phyloP scores from a whole-genome alignment of 1,140 invertebrate genomes.

The Cydia splendana region DNA sequence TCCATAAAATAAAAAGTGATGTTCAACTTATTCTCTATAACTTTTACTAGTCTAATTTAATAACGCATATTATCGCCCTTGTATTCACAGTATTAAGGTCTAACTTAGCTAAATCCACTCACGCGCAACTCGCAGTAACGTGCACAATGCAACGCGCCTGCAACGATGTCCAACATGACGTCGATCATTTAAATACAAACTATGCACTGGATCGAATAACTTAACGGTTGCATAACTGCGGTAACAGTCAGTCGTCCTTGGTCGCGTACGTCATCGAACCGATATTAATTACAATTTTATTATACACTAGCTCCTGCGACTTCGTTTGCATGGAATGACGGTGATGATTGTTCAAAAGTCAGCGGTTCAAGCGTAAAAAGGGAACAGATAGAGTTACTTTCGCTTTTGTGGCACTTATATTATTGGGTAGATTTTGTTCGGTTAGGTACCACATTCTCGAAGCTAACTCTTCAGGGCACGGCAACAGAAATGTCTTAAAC shows the following conservation, averaged over 20 bases:
- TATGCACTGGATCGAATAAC: constrained; percentile 7
- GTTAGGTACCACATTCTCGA: too few relatives aligned
- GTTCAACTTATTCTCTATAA: too few relatives aligned
- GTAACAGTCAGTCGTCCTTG: constrained; percentile 12
- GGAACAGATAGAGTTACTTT: too few relatives aligned
- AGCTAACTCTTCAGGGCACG: too few relatives aligned
- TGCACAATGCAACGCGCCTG: not conserved
- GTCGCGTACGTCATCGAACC: not conserved
- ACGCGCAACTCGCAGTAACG: not conserved
- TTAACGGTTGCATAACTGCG: constrained; percentile 6
- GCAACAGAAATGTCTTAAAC: too few relatives aligned
- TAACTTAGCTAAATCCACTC: not conserved
- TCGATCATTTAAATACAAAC: constrained; percentile 4
- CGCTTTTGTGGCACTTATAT: too few relatives aligned
- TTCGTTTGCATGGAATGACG: too few relatives aligned
- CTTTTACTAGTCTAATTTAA: too few relatives aligned
- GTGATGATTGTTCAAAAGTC: too few relatives aligned
- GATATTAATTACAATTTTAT: not conserved
- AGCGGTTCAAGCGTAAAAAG: too few relatives aligned
- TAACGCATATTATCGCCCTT: not conserved
- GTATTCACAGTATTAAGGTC: not conserved
- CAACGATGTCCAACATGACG: not conserved
- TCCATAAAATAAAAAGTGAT: too few relatives aligned
- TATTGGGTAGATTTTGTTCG: too few relatives aligned
- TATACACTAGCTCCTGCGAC: not conserved